These are phyloP conservation scores for Chamaea fasciata DNA, from an alignment of 2,113 vertebrate species.

Conservation along the genomic window DNA sequence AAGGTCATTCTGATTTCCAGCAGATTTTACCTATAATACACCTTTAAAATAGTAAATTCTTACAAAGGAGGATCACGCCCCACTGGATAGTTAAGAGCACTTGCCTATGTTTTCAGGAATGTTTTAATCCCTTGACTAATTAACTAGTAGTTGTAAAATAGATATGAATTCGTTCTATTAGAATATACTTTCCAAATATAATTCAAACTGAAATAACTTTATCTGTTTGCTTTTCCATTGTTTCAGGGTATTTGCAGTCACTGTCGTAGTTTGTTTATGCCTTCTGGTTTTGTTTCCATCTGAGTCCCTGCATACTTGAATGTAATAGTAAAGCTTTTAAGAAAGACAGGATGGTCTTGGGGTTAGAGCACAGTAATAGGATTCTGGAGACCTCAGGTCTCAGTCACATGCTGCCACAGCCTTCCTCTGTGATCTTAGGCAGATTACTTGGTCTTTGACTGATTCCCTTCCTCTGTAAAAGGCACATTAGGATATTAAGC, in stretches of 20 bases:
- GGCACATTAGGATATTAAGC: constrained; percentile 28
- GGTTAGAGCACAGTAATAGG: constrained; percentile 28
- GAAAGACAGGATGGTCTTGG: not conserved
- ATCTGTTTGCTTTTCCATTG: not conserved
- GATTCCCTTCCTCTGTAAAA: constrained; percentile 27
- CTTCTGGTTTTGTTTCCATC: not conserved
- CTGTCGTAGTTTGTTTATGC: not conserved
- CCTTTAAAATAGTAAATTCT: not conserved
- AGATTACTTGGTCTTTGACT: constrained; percentile 40
- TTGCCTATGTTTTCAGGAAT: not conserved
- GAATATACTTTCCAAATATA: not conserved
- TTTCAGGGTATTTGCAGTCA: not conserved
- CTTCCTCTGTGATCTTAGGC: constrained; percentile 12
- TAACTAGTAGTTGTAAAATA: not conserved
- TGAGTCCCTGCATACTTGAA: not conserved
- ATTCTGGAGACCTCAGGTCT: constrained; percentile 36
- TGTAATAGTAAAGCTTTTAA: constrained; percentile 35
- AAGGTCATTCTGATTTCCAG: not conserved
- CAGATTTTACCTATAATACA: not conserved
- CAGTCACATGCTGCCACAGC: not conserved
- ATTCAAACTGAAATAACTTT: not conserved
- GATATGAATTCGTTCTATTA: not conserved
- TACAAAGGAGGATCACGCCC: not conserved
- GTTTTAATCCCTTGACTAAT: not conserved
- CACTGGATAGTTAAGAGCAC: not conserved